Evolutionary conservation across 2,113 vertebrate species (phyloP).

Genomic region (Lamprologus sp.): DNA sequence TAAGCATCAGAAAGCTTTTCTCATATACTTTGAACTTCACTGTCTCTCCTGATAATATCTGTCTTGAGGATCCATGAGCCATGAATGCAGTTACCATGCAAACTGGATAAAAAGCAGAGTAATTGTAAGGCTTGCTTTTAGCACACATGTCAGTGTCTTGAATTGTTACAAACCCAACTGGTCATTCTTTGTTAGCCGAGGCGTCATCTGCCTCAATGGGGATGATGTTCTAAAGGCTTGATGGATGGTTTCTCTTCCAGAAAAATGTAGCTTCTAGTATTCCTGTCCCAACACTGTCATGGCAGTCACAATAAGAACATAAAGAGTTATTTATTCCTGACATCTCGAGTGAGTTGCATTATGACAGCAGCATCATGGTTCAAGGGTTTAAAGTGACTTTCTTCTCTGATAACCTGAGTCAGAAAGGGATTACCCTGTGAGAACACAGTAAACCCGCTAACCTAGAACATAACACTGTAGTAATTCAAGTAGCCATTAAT

Average conservation of each 20-base stretch:
- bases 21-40: background rate
- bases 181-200: background rate
- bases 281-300: background rate
- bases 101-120: background rate
- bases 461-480: background rate
- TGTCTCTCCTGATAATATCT: background rate
- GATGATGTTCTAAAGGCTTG: background rate
- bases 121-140: background rate
- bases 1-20: background rate
- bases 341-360: background rate
- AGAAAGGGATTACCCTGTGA: constrained; percentile 8
- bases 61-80: background rate
- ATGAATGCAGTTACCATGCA: background rate
- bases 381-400: background rate
- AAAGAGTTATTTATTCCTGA: background rate
- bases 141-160: background rate
- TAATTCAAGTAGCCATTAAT: constrained; percentile 15
- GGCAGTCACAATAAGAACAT: background rate
- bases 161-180: background rate
- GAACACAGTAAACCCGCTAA: constrained; percentile 44
- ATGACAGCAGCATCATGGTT: background rate
- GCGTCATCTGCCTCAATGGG: background rate
- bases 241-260: background rate
- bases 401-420: constrained; percentile 6
- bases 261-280: background rate